Evolutionary conservation across 1,140 invertebrate genomes (phyloP).

Genomic region (Heterodera schachtii): DNA sequence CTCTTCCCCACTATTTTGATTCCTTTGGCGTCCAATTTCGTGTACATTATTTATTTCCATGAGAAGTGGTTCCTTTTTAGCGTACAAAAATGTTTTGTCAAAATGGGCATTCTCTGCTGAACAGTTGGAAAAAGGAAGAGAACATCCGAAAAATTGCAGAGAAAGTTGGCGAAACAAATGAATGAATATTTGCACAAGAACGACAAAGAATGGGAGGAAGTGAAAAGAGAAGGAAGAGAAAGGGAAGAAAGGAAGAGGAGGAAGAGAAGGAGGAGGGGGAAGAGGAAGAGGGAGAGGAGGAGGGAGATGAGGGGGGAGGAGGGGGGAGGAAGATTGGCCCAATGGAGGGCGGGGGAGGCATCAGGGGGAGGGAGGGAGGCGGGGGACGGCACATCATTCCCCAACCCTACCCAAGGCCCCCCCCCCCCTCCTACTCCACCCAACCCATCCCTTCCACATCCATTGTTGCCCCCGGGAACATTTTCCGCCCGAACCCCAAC

Average conservation of each 20-base stretch:
- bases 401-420: too few species aligned
- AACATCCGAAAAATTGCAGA: background rate
- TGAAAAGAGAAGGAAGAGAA: too few species aligned
- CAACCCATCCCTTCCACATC: background rate
- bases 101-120: background rate
- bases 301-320: too few species aligned
- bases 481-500: background rate
- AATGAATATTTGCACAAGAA: constrained; percentile 13
- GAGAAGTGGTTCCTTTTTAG: background rate
- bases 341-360: too few species aligned
- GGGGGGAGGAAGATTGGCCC: too few species aligned
- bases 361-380: too few species aligned
- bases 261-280: too few species aligned
- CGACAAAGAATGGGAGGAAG: background rate
- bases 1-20: background rate
- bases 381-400: background rate
- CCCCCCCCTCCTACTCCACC: too few species aligned
- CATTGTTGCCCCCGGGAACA: background rate
- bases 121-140: background rate
- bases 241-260: too few species aligned
- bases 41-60: constrained; percentile 15
- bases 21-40: constrained; percentile 1
- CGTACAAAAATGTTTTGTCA: background rate
- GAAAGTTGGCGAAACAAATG: constrained; percentile 2
- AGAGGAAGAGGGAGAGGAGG: too few species aligned